phyloP scores from a whole-genome alignment of 1,140 invertebrate genomes.

The Periplaneta americana region DNA sequence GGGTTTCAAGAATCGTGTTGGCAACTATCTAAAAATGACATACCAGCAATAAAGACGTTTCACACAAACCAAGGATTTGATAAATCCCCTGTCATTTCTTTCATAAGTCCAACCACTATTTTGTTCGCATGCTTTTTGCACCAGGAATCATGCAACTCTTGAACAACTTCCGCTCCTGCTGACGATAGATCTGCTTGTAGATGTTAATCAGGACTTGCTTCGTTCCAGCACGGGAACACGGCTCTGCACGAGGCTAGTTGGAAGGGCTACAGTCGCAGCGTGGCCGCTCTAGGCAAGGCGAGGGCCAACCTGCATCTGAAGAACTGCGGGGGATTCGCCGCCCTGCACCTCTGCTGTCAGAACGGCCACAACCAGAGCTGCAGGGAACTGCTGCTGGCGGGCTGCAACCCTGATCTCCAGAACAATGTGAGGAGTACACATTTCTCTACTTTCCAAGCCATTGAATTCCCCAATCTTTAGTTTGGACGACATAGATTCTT shows the following conservation, averaged over 20 bases:
- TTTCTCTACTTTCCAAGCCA: background rate
- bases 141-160: no score
- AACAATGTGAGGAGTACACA: constrained; percentile 69
- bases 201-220: background rate
- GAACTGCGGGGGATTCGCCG: constrained; percentile 85
- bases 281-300: constrained; percentile 63
- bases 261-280: constrained; percentile 86
- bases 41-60: no score
- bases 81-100: no score
- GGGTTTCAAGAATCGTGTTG: no score
- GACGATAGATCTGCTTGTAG: no score
- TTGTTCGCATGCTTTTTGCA: no score
- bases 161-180: no score
- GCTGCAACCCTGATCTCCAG: constrained; percentile 80
- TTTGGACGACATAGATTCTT: background rate
- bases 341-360: constrained; percentile 92
- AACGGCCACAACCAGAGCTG: constrained; percentile 96
- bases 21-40: no score
- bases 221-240: constrained; percentile 82
- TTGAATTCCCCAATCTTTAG: no score
- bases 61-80: no score
- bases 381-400: constrained; percentile 78
- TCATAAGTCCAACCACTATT: no score
- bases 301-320: constrained; percentile 65
- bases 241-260: constrained; percentile 90